Evolutionary conservation across 1,140 invertebrate genomes (phyloP).

Genomic region (Drosophila kepulauana): DNA sequence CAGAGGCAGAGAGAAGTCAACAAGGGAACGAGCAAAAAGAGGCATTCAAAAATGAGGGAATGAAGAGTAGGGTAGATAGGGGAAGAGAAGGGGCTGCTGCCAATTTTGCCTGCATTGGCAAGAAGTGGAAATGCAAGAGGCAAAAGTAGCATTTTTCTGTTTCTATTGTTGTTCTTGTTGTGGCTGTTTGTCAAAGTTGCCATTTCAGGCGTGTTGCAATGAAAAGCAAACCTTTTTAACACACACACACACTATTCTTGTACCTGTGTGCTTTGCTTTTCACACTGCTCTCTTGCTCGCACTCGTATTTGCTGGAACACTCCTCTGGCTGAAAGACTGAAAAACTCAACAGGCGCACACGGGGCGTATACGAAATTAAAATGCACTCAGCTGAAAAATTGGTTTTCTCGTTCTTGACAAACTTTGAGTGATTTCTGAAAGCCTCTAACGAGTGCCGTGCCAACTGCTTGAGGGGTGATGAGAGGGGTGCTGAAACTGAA

Average conservation of each 20-base stretch:
- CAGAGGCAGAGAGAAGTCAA: constrained; percentile 41
- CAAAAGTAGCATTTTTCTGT: constrained; percentile 44
- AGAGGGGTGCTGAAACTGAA: background rate
- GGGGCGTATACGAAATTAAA: constrained; percentile 80
- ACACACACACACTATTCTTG: constrained; percentile 3
- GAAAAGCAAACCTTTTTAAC: constrained; percentile 80
- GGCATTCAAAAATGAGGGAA: constrained; percentile 12
- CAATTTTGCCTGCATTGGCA: constrained; percentile 66
- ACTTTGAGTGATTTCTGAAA: constrained; percentile 84
- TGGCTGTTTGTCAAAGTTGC: constrained; percentile 81
- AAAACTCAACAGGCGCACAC: constrained; percentile 57
- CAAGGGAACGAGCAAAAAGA: constrained; percentile 42
- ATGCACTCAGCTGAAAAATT: constrained; percentile 85
- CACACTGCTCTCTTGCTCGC: constrained; percentile 21
- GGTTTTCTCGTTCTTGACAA: constrained; percentile 83
- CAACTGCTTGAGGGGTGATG: background rate
- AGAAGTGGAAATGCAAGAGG: constrained; percentile 29
- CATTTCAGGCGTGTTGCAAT: constrained; percentile 81
- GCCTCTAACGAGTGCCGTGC: constrained; percentile 68
- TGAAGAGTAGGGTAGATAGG: background rate
- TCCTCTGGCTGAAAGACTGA: constrained; percentile 25
- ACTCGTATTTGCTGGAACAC: background rate
- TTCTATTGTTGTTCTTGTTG: constrained; percentile 29
- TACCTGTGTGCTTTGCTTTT: constrained; percentile 29
- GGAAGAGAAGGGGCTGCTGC: background rate